Percentiles rank a stretch among this genome's conserved stretches.
Evolutionary conservation across 2,888 invertebrate genomes (phyloP).

Genomic region (Melinaea menophilus): DNA sequence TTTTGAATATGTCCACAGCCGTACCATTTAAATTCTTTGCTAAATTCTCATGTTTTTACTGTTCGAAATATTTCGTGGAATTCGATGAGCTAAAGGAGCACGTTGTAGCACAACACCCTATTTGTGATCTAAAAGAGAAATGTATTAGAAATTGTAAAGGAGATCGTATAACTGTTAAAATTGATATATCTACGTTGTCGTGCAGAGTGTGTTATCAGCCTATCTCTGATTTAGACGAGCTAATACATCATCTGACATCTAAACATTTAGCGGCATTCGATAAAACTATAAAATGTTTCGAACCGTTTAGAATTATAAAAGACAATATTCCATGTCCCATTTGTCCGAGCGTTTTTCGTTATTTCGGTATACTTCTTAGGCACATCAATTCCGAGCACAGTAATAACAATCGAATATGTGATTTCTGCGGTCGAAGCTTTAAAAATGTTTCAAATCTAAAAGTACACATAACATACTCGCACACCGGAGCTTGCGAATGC

Average conservation of each 20-base stretch:
- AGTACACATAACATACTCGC: conserved; percentile 59
- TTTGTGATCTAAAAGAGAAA: conserved; percentile 60
- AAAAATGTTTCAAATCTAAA: conserved; percentile 56
- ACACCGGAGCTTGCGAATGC: conserved; percentile 59
- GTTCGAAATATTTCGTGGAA: conserved; percentile 57
- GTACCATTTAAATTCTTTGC: conserved; percentile 65
- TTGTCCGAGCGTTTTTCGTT: conserved; percentile 57
- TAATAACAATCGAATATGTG: conserved; percentile 64
- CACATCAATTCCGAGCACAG: conserved; percentile 66
- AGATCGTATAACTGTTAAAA: conserved; percentile 57
- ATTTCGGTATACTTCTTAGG: conserved; percentile 57
- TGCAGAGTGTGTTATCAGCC: conserved; percentile 55
- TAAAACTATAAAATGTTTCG: conserved; percentile 55
- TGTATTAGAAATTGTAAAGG: conserved; percentile 65
- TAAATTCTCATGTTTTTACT: conserved; percentile 64
- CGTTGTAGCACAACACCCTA: conserved; percentile 53
- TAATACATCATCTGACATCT: conserved; percentile 59
- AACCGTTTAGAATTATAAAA: conserved; percentile 57
- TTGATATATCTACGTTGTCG: conserved; percentile 53
- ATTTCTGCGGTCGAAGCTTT: conserved; percentile 64
- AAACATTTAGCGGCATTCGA: conserved; percentile 62
- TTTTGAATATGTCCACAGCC: conserved; percentile 67
- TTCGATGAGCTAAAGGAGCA: conserved; percentile 61
- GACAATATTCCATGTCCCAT: conserved; percentile 63
- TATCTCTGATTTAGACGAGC: conserved; percentile 45